Conservation (phyloP, 2,888 invertebrate species). For the Protodeltote pygarga region DNA sequence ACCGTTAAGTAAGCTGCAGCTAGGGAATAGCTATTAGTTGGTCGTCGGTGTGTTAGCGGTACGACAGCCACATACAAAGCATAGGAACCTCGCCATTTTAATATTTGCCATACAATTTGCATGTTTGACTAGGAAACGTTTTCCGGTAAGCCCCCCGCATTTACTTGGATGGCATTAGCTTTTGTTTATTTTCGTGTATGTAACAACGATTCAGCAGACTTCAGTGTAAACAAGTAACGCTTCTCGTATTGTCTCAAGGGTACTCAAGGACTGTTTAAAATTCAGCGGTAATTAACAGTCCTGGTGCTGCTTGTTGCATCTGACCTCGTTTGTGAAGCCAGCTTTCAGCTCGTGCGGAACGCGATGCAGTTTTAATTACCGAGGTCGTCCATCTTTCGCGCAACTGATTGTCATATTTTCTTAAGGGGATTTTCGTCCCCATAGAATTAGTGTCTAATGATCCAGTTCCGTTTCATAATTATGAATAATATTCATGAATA, state of each 20-base stretch:
- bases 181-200: constrained; percentile 60
- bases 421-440: constrained; percentile 32
- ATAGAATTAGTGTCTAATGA: constrained; percentile 27
- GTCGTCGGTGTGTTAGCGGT: constrained; percentile 58
- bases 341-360: constrained; percentile 71
- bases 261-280: constrained; percentile 56
- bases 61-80: constrained; percentile 69
- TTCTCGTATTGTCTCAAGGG: constrained; percentile 48
- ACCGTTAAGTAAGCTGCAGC: constrained; percentile 79
- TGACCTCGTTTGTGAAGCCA: constrained; percentile 70
- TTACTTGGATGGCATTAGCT: constrained; percentile 62
- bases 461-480: constrained; percentile 26
- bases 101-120: constrained; percentile 83
- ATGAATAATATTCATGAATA: constrained; percentile 13
- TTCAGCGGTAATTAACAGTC: constrained; percentile 56
- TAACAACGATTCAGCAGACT: constrained; percentile 48
- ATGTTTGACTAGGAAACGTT: constrained; percentile 80
- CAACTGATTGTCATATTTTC: constrained; percentile 52
- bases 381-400: constrained; percentile 60
- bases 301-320: constrained; percentile 54
- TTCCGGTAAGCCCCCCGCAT: constrained; percentile 67
- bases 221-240: constrained; percentile 52
- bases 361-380: constrained; percentile 75
- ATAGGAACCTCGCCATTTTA: constrained; percentile 67
- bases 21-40: constrained; percentile 63